These are phyloP conservation scores for Oncorhynchus mykiss DNA, from an alignment of 2,113 vertebrate species.

Conservation along the genomic window DNA sequence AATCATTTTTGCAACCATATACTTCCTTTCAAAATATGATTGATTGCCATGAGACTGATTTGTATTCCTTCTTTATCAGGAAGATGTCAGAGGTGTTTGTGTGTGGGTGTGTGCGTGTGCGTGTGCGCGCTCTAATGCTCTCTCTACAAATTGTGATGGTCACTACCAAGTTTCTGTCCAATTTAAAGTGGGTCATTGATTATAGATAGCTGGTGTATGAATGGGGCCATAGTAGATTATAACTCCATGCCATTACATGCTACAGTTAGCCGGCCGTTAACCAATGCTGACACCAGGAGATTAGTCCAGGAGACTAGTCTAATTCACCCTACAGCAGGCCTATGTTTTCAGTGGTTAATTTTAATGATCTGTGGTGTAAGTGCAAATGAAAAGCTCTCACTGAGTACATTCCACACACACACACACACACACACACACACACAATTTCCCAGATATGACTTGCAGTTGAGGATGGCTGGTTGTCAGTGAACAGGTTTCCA, in stretches of 20 bases:
- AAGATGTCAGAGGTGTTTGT: neutral
- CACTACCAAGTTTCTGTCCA: slow-evolving; percentile 66
- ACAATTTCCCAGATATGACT: slow-evolving; percentile 79
- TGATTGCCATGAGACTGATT: slow-evolving; percentile 21
- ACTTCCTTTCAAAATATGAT: slow-evolving; percentile 15
- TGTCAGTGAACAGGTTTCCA: too few relatives aligned
- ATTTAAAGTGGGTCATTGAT: slow-evolving; percentile 74
- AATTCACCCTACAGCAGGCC: slow-evolving; percentile 93
- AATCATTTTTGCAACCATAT: neutral
- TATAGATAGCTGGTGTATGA: slow-evolving; percentile 72
- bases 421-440: neutral
- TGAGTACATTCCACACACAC: slow-evolving; percentile 75
- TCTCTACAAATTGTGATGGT: slow-evolving; percentile 36
- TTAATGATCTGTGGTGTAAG: too few relatives aligned
- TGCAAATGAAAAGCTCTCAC: slow-evolving; percentile 77
- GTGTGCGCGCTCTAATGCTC: slow-evolving; percentile 19
- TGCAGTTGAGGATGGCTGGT: slow-evolving; percentile 43
- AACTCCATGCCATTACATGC: slow-evolving; percentile 79
- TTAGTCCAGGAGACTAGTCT: slow-evolving; percentile 93
- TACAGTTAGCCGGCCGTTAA: slow-evolving; percentile 83
- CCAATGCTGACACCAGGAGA: slow-evolving; percentile 92
- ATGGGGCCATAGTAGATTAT: slow-evolving; percentile 77
- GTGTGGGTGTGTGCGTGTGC: neutral
- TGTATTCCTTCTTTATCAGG: slow-evolving; percentile 33
- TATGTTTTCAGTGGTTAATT: slow-evolving; percentile 80